Evolutionary conservation across 1,140 invertebrate genomes (phyloP).

Genomic region (Drosophila dunni): DNA sequence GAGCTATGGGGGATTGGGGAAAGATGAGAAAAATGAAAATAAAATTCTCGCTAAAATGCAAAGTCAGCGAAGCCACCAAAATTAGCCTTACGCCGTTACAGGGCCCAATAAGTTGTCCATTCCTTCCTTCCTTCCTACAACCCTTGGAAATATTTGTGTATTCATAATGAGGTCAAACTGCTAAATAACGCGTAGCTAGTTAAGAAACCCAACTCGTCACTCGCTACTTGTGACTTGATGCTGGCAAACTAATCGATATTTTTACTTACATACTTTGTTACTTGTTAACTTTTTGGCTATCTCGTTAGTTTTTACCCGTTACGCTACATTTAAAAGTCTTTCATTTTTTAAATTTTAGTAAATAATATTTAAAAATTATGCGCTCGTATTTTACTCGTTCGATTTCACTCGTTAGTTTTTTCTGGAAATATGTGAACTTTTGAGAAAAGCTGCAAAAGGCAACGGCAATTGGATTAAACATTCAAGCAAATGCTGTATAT

Average conservation of each 20-base stretch:
- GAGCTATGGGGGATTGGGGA: background rate
- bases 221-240: background rate
- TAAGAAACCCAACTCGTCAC: conserved; percentile 1
- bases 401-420: too few relatives aligned
- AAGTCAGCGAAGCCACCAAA: conserved; percentile 21
- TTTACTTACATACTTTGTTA: background rate
- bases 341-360: too few relatives aligned
- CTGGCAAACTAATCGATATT: background rate
- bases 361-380: too few relatives aligned
- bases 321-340: too few relatives aligned
- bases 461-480: too few relatives aligned
- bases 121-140: background rate
- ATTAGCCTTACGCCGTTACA: conserved; percentile 10
- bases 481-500: too few relatives aligned
- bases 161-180: conserved; percentile 1
- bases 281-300: too few relatives aligned
- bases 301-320: background rate
- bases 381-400: too few relatives aligned
- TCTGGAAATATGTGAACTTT: too few relatives aligned
- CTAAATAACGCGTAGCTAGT: background rate
- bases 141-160: conserved; percentile 2
- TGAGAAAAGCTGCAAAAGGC: too few relatives aligned
- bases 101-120: conserved; percentile 11
- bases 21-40: conserved; percentile 1
- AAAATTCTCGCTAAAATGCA: conserved; percentile 7